These are phyloP conservation scores for Amaurobius ferox DNA, from an alignment of 2,888 invertebrate species.

Conservation along the genomic window DNA sequence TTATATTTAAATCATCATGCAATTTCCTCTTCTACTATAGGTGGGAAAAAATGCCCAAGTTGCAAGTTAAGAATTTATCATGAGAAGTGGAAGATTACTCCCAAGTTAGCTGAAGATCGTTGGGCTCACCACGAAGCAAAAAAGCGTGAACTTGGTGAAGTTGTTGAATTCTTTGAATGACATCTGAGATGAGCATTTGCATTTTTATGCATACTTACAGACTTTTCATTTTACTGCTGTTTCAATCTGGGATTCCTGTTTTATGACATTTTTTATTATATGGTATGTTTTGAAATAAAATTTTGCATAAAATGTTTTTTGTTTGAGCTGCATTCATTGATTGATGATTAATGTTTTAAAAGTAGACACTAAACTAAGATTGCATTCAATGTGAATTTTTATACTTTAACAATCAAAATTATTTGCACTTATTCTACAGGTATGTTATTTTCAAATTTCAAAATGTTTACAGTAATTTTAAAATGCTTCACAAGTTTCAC, in stretches of 20 bases:
- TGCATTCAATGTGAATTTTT: too few species aligned
- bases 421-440: too few species aligned
- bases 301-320: too few species aligned
- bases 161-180: slow-evolving; percentile 82
- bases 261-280: neutral
- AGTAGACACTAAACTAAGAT: too few species aligned
- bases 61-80: slow-evolving; percentile 84
- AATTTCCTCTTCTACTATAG: slow-evolving; percentile 76
- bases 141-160: slow-evolving; percentile 85
- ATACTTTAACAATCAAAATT: too few species aligned
- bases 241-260: neutral
- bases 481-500: too few species aligned
- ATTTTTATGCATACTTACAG: neutral
- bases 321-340: too few species aligned
- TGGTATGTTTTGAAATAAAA: too few species aligned
- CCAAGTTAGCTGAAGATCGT: slow-evolving; percentile 84
- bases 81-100: slow-evolving; percentile 85
- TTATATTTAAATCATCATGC: too few species aligned
- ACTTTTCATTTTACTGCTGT: neutral
- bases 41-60: slow-evolving; percentile 84
- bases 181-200: neutral
- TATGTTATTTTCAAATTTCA: too few species aligned
- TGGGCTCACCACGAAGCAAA: slow-evolving; percentile 88
- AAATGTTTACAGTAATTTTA: too few species aligned
- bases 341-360: too few species aligned